Conservation (phyloP, 2,113 vertebrate genomes). For the Zeus faber region DNA sequence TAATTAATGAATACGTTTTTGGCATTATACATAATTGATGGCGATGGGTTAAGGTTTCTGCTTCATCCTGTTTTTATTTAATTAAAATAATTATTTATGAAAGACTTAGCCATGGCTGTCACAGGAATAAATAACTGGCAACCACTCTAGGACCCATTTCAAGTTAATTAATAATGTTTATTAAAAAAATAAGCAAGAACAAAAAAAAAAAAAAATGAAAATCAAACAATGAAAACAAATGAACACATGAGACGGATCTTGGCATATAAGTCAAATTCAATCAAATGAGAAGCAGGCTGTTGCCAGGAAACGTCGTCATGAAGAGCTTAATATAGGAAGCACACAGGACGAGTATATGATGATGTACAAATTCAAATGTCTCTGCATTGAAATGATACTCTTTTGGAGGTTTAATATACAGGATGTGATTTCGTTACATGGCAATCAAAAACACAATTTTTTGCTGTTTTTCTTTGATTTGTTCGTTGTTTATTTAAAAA, state of each 20-base stretch:
- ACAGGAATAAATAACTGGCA: constrained; percentile 40
- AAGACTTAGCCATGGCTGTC: constrained; percentile 34
- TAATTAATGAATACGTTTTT: constrained; percentile 50
- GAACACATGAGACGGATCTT: constrained; percentile 7
- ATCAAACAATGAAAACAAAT: constrained; percentile 26
- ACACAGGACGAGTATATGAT: too few species aligned
- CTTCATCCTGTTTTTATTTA: constrained; percentile 30
- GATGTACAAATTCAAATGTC: too few species aligned
- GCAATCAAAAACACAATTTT: too few species aligned
- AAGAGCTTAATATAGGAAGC: background rate
- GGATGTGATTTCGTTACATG: too few species aligned
- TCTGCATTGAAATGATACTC: too few species aligned
- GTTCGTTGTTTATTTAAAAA: too few species aligned
- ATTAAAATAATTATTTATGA: constrained; percentile 9
- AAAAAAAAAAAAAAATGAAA: too few species aligned
- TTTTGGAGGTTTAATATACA: too few species aligned
- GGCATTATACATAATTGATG: constrained; percentile 52
- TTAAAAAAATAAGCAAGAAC: constrained; percentile 21
- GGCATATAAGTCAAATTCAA: constrained; percentile 19
- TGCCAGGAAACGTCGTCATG: constrained; percentile 24
- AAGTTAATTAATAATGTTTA: constrained; percentile 37
- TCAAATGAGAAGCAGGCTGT: constrained; percentile 18
- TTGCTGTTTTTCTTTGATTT: too few species aligned
- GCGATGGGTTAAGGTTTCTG: constrained; percentile 48
- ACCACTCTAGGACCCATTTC: constrained; percentile 31